phyloP scores from a whole-genome alignment of 1,140 invertebrate genomes.

The Pristionchus pacificus region DNA sequence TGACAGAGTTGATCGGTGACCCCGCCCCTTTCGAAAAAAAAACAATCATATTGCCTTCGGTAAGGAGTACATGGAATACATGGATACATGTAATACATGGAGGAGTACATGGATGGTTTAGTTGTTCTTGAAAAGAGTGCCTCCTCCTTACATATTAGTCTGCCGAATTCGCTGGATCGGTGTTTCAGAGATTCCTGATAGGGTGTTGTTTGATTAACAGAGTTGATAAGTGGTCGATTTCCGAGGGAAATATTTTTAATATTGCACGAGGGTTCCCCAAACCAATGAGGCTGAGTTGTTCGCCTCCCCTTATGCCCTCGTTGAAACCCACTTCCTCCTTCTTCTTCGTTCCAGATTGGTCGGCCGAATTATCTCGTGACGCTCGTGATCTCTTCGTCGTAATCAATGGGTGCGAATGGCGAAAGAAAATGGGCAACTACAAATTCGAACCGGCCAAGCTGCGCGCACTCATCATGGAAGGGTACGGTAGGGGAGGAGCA shows the following conservation, averaged over 20 bases:
- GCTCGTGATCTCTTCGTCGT: slow-evolving; percentile 45
- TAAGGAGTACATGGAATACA: too few species aligned
- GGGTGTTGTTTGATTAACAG: too few species aligned
- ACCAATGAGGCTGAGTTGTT: neutral
- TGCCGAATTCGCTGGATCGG: too few species aligned
- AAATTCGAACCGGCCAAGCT: slow-evolving; percentile 31
- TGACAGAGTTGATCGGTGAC: neutral
- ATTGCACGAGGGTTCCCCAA: neutral
- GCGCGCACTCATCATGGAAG: slow-evolving; percentile 33
- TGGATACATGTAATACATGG: too few species aligned
- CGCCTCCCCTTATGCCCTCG: too few species aligned
- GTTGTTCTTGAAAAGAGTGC: too few species aligned
- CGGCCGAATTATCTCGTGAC: slow-evolving; percentile 40
- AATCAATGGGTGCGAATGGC: slow-evolving; percentile 49
- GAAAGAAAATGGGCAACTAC: slow-evolving; percentile 26
- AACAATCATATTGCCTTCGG: neutral
- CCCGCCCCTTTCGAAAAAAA: slow-evolving; percentile 2
- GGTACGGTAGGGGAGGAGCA: too few species aligned
- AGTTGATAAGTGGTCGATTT: neutral
- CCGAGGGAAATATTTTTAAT: neutral
- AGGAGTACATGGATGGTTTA: too few species aligned
- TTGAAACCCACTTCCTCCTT: too few species aligned
- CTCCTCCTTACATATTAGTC: too few species aligned
- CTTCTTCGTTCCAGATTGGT: slow-evolving; percentile 34
- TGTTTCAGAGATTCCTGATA: too few species aligned